These are phyloP conservation scores for Staurois parvus DNA, from an alignment of 2,797 vertebrate genomes.

Conservation along the genomic window DNA sequence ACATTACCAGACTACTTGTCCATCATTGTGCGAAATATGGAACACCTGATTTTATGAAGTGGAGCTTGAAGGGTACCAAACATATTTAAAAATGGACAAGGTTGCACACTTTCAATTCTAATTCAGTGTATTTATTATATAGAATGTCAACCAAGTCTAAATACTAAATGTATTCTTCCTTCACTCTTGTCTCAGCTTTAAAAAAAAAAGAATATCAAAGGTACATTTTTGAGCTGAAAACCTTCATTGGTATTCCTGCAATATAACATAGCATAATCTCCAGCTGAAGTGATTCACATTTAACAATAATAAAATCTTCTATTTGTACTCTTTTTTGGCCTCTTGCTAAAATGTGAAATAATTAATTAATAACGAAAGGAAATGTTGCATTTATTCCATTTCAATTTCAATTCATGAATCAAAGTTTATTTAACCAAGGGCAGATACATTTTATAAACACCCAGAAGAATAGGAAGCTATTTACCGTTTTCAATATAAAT, in stretches of 20 bases:
- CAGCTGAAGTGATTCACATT: slow-evolving; percentile 55
- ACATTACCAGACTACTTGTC: not conserved
- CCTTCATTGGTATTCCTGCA: slow-evolving; percentile 57
- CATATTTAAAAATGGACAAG: not conserved
- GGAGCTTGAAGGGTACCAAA: not conserved
- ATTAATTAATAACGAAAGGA: slow-evolving; percentile 59
- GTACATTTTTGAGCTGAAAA: slow-evolving; percentile 24
- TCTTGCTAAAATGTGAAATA: slow-evolving; percentile 54
- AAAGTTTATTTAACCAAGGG: slow-evolving; percentile 61
- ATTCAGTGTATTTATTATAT: not conserved
- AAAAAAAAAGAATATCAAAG: slow-evolving; percentile 37
- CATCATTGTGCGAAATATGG: not conserved
- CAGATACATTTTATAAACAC: slow-evolving; percentile 55
- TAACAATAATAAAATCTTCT: slow-evolving; percentile 59
- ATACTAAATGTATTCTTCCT: slow-evolving; percentile 25
- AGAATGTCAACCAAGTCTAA: slow-evolving; percentile 32
- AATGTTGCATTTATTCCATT: slow-evolving; percentile 56
- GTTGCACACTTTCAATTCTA: not conserved
- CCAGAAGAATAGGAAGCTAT: slow-evolving; percentile 53
- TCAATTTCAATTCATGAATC: slow-evolving; percentile 59
- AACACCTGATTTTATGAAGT: not conserved
- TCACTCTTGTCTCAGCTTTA: slow-evolving; percentile 31
- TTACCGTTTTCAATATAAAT: slow-evolving; percentile 60
- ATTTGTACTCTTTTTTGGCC: slow-evolving; percentile 58
- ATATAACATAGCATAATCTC: slow-evolving; percentile 51